Evolutionary conservation across 2,797 vertebrate genomes (phyloP), one percentile per base, ranked within the genome.

Genomic region (Thamnophis elegans): DNA sequence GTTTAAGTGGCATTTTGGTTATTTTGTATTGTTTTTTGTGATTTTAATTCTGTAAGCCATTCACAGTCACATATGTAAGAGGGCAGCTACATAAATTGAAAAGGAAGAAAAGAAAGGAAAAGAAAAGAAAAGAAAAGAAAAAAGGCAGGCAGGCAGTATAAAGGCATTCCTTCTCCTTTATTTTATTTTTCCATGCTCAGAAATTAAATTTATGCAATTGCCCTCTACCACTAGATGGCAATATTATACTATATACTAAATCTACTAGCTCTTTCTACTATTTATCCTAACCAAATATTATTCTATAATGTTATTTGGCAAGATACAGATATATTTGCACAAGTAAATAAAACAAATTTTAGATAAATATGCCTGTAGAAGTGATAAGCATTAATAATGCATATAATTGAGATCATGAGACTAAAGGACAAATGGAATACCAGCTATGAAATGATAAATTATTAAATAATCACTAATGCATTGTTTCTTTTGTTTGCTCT

Each of bases 151-250:
- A 47, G 20, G 20, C 25, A 12, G 20, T 65, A 2, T 51, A 58
- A 32, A 12, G 3, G 11, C 28, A 86, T 56, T 1, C 8, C 56
- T 62, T 60, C 11, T 42, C 4, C 4, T 89, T 32, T 85, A 4
- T 14, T 59, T 53, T 54, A 89, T 85, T 47, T 60, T 62, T 78
- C 20, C 58, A 59, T 58, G 47, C 32, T 87, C 51, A 73, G 1
- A 73, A 47, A 7, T 25, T 32, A 42, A 12, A 58, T 18, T 73
- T 78, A 58, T 20, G 13, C 16, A 53, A 89, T 65, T 28, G 20
- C 28, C 62, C 18, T 59, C 11, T 91, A 62, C 96, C 97, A 85
- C 95, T 36, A 96, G 97, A 93, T 94, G 97, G 97, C 97, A 97
- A 94, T 96, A 94, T 97, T 92, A 95, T 87, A 95, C 93, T 90